Conservation (phyloP, 2,888 invertebrate species). For the Leucoptera coffeella region DNA sequence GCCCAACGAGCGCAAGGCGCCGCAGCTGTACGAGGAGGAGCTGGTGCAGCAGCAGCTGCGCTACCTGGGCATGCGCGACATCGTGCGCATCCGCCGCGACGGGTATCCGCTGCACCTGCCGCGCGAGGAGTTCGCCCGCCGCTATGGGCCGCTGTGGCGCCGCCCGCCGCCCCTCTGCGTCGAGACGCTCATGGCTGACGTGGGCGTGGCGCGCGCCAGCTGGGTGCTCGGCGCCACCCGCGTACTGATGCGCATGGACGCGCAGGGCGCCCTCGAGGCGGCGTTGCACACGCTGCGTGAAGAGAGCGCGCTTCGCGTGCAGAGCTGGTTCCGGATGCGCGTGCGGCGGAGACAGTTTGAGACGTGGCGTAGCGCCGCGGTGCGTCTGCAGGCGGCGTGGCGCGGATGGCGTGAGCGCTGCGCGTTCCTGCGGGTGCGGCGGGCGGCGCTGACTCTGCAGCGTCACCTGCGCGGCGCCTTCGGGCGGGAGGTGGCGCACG, state of each 20-base stretch:
- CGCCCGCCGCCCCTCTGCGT: no score
- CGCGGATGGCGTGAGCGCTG: constrained; percentile 81
- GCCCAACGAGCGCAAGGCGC: constrained; percentile 78
- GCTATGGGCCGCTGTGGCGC: constrained; percentile 72
- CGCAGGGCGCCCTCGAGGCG: constrained; percentile 82
- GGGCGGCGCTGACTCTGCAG: constrained; percentile 82
- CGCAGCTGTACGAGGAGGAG: constrained; percentile 72
- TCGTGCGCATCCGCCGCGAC: constrained; percentile 83
- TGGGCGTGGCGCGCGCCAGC: constrained; percentile 65
- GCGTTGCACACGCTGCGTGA: constrained; percentile 63
- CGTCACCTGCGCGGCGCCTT: constrained; percentile 83
- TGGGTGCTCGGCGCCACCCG: constrained; percentile 88
- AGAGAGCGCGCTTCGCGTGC: constrained; percentile 66
- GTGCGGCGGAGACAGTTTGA: constrained; percentile 60
- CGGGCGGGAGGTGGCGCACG: constrained; percentile 81
- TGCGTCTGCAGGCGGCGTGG: constrained; percentile 78
- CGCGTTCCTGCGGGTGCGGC: constrained; percentile 70
- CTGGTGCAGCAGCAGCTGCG: constrained; percentile 82
- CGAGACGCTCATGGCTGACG: no score
- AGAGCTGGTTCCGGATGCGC: constrained; percentile 69
- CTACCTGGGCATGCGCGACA: constrained; percentile 90
- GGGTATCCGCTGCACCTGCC: constrained; percentile 84
- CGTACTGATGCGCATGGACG: constrained; percentile 75
- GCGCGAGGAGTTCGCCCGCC: constrained; percentile 66
- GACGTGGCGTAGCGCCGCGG: constrained; percentile 58